Base-by-base conservation (phyloP, 1,140 invertebrate species). In the Condylostylus longicornis region DNA sequence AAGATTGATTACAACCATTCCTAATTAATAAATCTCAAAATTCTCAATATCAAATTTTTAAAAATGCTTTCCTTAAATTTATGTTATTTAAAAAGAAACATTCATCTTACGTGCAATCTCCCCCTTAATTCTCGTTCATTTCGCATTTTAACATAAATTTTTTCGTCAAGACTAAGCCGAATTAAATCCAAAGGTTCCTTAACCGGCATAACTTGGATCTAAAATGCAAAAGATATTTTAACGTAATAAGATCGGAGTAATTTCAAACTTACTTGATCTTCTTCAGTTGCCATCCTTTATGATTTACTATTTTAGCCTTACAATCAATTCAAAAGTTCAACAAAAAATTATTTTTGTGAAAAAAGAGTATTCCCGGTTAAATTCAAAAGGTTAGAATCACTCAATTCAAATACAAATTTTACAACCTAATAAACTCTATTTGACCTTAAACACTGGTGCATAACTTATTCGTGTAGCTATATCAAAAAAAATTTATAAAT, bases 131-230 rank as follows among this genome's bases (percentile, higher is more conserved):
- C 94, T 41, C 95, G 69, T 54, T 98, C 94, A 65, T 96, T 95
- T 38, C 91, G 74, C 90, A 98, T 96, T 71, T 98, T 98, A 0
- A 98, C 93, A 56, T 95, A 96, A 54, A 98, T 95, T 51, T 87
- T 75, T 64, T 98, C 94, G 69, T 98, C 94, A 43, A 98, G 71
- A 67, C 89, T 95, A 4, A 98, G 65, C 41, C 91, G 72, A 45
- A 98, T 89, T 17, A 98, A 68, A 72, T 98, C 95, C 18, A 98
- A 63, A 1, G 95, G 95, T 61, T 98, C 94, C 65, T 98, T 96
- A 1, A 98, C 85, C 36, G 84, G 82, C 61, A 85, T 82, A 20
- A 80, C 72, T 43, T 82, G 74, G 21, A 79, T 71, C 79, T 47
- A 25, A 25, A 25, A 29, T 82, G 9, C 14, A 31, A 57, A 58